Conservation (phyloP, 2,888 invertebrate species). For the Dione vanillae region DNA sequence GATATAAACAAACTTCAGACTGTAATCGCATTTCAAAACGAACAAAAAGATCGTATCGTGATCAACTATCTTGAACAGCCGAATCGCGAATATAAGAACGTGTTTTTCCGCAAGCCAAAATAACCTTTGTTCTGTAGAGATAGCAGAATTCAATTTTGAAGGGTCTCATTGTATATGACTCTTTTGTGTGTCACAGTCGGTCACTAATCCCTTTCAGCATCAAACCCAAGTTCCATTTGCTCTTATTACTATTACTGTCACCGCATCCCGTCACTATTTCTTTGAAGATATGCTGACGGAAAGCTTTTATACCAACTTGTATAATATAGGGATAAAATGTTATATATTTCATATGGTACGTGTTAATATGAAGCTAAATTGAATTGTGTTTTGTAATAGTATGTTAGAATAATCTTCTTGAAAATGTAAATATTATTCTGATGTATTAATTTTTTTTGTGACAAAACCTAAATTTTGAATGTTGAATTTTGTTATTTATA, state of each 20-base stretch:
- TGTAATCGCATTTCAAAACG: conserved; percentile 36
- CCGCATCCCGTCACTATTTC: conserved; percentile 61
- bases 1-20: conserved; percentile 19
- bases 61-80: conserved; percentile 47
- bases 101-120: conserved; percentile 37
- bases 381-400: neutral
- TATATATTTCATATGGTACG: conserved; percentile 4
- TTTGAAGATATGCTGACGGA: conserved; percentile 54
- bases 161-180: conserved; percentile 28
- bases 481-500: too few relatives aligned
- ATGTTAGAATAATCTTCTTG: neutral
- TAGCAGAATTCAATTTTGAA: conserved; percentile 34
- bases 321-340: conserved; percentile 8
- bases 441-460: too few relatives aligned
- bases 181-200: conserved; percentile 44
- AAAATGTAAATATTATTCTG: too few relatives aligned
- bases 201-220: conserved; percentile 53
- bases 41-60: conserved; percentile 44
- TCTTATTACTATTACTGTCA: conserved; percentile 66
- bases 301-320: conserved; percentile 42
- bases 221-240: conserved; percentile 60
- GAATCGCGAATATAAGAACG: conserved; percentile 37
- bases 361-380: neutral
- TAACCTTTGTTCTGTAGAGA: conserved; percentile 32
- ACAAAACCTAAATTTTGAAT: too few relatives aligned